Evolutionary conservation across 2,797 vertebrate species (phyloP).

Genomic region (Pseudochromis fuscus): DNA sequence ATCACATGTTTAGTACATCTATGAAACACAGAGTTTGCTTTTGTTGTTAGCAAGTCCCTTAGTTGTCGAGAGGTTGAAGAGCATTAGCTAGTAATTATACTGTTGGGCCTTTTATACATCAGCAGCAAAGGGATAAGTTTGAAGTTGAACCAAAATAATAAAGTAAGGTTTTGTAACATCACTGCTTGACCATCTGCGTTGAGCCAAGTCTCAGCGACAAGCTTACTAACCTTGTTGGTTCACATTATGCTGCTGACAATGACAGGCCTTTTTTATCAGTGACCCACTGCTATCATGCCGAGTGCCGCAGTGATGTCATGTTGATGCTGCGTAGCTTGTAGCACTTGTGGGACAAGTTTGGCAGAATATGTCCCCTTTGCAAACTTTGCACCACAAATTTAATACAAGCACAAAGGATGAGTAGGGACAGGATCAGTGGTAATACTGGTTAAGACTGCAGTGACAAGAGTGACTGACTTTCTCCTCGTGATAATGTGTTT

Average conservation of each 20-base stretch:
- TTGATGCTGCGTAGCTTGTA: neutral
- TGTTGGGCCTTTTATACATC: too few relatives aligned
- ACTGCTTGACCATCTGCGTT: neutral
- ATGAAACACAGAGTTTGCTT: too few relatives aligned
- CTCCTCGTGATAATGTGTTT: neutral
- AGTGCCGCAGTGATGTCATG: neutral
- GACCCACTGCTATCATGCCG: neutral
- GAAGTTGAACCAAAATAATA: neutral
- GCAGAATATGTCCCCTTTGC: neutral
- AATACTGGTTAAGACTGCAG: neutral
- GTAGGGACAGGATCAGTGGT: neutral
- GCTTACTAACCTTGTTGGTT: neutral
- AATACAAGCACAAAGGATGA: neutral
- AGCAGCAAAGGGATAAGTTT: too few relatives aligned
- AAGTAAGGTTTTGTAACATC: too few relatives aligned
- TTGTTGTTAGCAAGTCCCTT: too few relatives aligned
- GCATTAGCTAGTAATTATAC: too few relatives aligned
- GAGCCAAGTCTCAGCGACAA: neutral
- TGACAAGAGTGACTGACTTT: neutral
- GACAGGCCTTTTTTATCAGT: neutral
- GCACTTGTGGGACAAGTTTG: neutral
- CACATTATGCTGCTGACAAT: neutral
- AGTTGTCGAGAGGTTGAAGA: too few relatives aligned
- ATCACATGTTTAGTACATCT: too few relatives aligned
- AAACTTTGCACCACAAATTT: neutral